Evolutionary conservation across 2,113 vertebrate genomes (phyloP).

Genomic region (Symphodus melops): DNA sequence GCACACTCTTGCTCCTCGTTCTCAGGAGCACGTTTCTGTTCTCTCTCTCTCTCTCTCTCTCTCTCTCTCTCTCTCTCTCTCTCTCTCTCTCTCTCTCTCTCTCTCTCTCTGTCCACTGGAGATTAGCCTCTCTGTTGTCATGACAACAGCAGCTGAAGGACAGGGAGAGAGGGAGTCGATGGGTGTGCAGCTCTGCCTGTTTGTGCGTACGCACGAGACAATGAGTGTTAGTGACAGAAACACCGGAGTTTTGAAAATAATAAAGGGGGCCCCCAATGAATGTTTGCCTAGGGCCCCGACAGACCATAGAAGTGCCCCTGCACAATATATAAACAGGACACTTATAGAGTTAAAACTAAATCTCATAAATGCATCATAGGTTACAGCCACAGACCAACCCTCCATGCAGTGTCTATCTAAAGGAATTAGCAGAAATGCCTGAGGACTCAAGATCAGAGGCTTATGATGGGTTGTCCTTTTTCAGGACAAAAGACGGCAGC

Average conservation of each 20-base stretch:
- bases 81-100: conserved; percentile 27
- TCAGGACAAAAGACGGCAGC: background rate
- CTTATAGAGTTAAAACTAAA: background rate
- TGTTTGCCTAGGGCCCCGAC: too few relatives aligned
- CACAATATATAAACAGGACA: too few relatives aligned
- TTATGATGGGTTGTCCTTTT: background rate
- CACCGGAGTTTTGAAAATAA: too few relatives aligned
- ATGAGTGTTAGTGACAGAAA: conserved; percentile 11
- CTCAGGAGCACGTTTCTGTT: conserved; percentile 49
- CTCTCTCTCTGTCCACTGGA: conserved; percentile 58
- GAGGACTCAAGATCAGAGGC: conserved; percentile 9
- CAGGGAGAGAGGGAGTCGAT: conserved; percentile 31
- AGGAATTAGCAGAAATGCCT: conserved; percentile 16
- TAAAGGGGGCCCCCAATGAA: too few relatives aligned
- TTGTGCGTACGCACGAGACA: background rate
- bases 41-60: conserved; percentile 26
- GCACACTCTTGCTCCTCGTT: background rate
- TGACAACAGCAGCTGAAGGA: conserved; percentile 67
- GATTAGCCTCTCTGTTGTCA: conserved; percentile 76
- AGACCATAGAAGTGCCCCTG: too few relatives aligned
- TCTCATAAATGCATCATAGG: background rate
- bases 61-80: conserved; percentile 37
- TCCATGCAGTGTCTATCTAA: conserved; percentile 32
- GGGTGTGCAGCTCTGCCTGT: conserved; percentile 10
- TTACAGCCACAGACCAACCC: conserved; percentile 4